Base-by-base conservation (phyloP, 1,140 invertebrate genomes). In the Hylaeus anthracinus region DNA sequence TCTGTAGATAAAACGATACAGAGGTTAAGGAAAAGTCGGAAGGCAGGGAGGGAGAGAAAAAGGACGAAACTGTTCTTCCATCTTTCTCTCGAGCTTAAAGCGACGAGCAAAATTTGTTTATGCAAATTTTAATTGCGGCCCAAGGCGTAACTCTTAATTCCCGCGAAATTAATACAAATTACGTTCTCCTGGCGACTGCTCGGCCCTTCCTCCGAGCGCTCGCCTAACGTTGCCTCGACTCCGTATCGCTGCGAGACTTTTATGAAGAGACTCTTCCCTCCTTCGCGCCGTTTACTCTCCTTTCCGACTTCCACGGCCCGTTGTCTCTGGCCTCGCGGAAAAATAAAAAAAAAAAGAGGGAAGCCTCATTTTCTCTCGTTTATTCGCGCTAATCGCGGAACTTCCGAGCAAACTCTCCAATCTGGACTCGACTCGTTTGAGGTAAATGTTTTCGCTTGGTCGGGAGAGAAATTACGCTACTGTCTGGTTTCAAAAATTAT, bases 141-240 rank as follows among this genome's bases (percentile, higher is more conserved):
- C 73, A 83, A 85, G 75, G 80, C 84, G 82, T 89, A 89, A 90
- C 87, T 90, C 82, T 86, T 89, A 90, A 89, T 89, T 90, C 81
- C 86, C 67, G 69, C 82, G 87, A 89, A 90, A 90, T 90, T 90
- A 89, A 89, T 90, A 89, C 89, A 89, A 90, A 90, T 89, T 90
- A 85, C 88, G 78, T 89, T 88, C 74, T 45, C 67, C 65, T 72
- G 69, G 60, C 61, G 74, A 78, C 81, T 79, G 51, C 72, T 83
- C 66, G 55, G 37, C 48, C 51, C 73, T 74, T 65, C 72, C 43
- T 83, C 74, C 75, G 74, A 66, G 67, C 74, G 70, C 55, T 64
- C 63, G 53, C 15, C 53, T n/a, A 10, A 63, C 72, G 56, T 58
- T 64, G n/a, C 77, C 55, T 51, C 65, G 51, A 26, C 77, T 69